Evolutionary conservation across 23 tunicate genomes (phyloP).

Genomic region (Trididemnum nubilum): DNA sequence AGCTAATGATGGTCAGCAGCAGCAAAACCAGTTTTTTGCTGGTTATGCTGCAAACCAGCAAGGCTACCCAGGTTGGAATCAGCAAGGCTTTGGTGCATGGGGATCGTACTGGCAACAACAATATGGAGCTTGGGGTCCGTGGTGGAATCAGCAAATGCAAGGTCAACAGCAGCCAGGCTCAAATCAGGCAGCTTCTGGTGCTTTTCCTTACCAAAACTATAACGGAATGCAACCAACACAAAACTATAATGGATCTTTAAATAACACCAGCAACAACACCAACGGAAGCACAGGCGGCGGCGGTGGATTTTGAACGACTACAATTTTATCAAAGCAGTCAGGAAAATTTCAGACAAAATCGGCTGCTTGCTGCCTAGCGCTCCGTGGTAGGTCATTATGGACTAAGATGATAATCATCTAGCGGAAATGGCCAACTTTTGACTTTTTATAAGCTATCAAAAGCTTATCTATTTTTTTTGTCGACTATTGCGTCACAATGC

Average conservation of each 20-base stretch:
- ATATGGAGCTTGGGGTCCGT: constrained; percentile 24
- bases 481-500: too few relatives aligned
- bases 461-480: too few relatives aligned
- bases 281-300: constrained; percentile 17
- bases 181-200: constrained; percentile 16
- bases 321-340: not conserved
- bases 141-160: constrained; percentile 8
- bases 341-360: not conserved
- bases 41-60: constrained; percentile 18
- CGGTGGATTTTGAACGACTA: not conserved
- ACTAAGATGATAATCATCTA: constrained; percentile 6
- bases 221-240: constrained; percentile 15
- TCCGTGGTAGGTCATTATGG: constrained; percentile 8
- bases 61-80: constrained; percentile 30
- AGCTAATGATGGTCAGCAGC: constrained; percentile 9
- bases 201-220: not conserved
- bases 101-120: constrained; percentile 27
- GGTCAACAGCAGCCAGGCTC: constrained; percentile 21
- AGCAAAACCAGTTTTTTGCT: constrained; percentile 16
- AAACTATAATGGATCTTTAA: constrained; percentile 11
- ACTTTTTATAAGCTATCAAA: too few relatives aligned
- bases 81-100: constrained; percentile 41
- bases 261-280: constrained; percentile 11
- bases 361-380: constrained; percentile 6
- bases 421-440: too few relatives aligned